phyloP scores from a whole-genome alignment of 2,113 vertebrate genomes.

The Lates calcarifer region DNA sequence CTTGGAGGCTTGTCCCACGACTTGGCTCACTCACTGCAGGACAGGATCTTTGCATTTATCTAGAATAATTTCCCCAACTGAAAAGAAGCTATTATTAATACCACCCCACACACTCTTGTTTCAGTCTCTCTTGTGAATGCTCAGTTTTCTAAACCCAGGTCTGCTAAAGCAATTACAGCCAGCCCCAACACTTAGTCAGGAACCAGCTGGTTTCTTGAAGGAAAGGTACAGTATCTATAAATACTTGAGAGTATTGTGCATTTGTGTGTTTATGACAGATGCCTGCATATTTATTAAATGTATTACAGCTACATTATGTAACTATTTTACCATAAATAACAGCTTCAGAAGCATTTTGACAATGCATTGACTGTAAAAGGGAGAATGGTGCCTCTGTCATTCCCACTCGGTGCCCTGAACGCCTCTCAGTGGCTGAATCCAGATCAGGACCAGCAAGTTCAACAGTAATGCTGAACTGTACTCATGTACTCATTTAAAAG shows the following conservation, averaged over 20 bases:
- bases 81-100: slow-evolving; percentile 51
- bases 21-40: slow-evolving; percentile 38
- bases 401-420: too few species aligned
- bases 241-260: neutral
- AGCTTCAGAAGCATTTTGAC: too few species aligned
- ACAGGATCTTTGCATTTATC: slow-evolving; percentile 55
- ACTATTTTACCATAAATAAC: too few species aligned
- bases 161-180: slow-evolving; percentile 37
- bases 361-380: too few species aligned
- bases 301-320: too few species aligned
- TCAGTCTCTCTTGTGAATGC: slow-evolving; percentile 39
- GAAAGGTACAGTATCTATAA: slow-evolving; percentile 10
- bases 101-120: slow-evolving; percentile 17
- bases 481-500: too few species aligned
- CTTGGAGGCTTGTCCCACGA: slow-evolving; percentile 13
- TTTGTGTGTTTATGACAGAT: neutral
- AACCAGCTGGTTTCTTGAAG: slow-evolving; percentile 23
- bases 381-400: too few species aligned
- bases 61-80: slow-evolving; percentile 25
- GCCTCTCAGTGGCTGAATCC: too few species aligned
- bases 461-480: too few species aligned
- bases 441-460: too few species aligned
- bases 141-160: slow-evolving; percentile 34
- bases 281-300: neutral
- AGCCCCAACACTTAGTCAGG: neutral